Conservation (phyloP, 1,140 invertebrate species). For the Mya arenaria region DNA sequence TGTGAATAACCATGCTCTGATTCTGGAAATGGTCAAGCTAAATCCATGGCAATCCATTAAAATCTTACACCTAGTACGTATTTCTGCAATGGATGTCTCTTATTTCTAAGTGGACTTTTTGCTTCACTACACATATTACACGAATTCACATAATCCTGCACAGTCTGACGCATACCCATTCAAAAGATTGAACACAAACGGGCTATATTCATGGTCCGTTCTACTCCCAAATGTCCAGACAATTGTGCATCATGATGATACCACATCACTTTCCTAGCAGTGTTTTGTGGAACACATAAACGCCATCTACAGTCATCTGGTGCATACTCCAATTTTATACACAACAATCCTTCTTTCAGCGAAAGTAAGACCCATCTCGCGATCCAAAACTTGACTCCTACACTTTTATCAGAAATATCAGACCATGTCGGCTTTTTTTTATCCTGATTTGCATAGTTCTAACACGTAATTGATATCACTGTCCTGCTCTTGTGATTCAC, state of each 20-base stretch:
- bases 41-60: conserved; percentile 6
- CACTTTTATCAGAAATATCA: conserved; percentile 1
- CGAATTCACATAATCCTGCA: conserved; percentile 6
- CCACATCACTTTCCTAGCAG: conserved; percentile 2
- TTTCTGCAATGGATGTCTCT: conserved; percentile 23
- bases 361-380: conserved; percentile 10
- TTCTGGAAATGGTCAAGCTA: conserved; percentile 15
- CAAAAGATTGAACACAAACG: conserved; percentile 24
- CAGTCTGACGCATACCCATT: not conserved
- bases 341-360: conserved; percentile 12
- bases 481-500: not conserved
- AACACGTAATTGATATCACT: conserved; percentile 35
- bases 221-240: conserved; percentile 13
- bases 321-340: conserved; percentile 27
- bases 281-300: not conserved
- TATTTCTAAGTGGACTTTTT: not conserved
- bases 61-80: conserved; percentile 9
- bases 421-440: not conserved
- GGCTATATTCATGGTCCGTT: not conserved
- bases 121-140: conserved; percentile 11
- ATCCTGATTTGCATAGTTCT: not conserved
- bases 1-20: conserved; percentile 1
- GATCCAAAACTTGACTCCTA: conserved; percentile 35
- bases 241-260: conserved; percentile 16
- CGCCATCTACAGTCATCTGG: not conserved